Evolutionary conservation across 2,888 invertebrate genomes (phyloP), one percentile per base, ranked within the genome.

Genomic region (Drosophila ochracea): DNA sequence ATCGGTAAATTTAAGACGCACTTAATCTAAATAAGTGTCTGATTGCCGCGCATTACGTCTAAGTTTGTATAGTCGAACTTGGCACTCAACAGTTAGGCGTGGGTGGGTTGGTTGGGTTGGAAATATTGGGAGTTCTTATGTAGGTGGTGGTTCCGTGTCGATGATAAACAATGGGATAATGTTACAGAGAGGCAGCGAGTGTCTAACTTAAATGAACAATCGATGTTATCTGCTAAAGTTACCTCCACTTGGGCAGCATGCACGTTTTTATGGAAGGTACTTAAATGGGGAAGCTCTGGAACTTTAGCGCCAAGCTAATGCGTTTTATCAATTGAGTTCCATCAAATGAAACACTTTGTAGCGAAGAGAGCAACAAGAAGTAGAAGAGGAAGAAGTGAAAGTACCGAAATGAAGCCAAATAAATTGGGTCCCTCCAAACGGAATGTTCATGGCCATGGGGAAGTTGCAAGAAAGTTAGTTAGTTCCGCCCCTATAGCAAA

Each of bases 291-390:
- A 33, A 52, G 47, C 50, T 62, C 54, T 53, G 73, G 71, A 84
- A 89, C 82, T 86, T 89, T 72, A 76, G 89, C 71, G 73, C 60
- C 78, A 69, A 78, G 90, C 78, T 87, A 91, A 91, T 88, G 90
- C 76, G 78, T 87, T 91, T 91, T 88, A 88, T 89, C 87, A 89
- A 88, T 87, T 89, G 87, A 78, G 82, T 84, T 87, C 77, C 88
- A 91, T 87, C 91, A 80, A 80, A 87, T 84, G 82, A 75, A 89
- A 90, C 89, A 89, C 84, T 87, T 84, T 89, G 76, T 71, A 70
- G 80, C 63, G 54, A 39, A 31, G 83, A 67, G 70, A 53, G 60
- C 68, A 68, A 9, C 16, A 19, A 28, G 9, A 10, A 25, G 49
- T 7, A 19, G 7, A 28, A 49, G 50, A 19, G 28, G 16, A 10